phyloP scores from a whole-genome alignment of 2,113 vertebrate species.

The Silurus meridionalis region DNA sequence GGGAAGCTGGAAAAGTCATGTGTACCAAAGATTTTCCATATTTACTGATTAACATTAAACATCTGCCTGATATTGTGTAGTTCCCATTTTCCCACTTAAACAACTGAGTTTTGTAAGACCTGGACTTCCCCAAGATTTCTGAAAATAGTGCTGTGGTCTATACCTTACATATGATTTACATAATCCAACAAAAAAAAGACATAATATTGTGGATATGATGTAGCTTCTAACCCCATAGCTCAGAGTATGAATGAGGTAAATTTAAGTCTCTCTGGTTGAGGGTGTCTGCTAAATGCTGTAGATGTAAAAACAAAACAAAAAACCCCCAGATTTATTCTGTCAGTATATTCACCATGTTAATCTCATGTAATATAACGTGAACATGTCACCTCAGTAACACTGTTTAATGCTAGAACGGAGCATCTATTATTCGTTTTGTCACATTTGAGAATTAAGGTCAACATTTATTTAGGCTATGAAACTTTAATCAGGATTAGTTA shows the following conservation, averaged over 20 bases:
- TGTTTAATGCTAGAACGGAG: neutral
- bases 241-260: no score
- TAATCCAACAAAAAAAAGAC: neutral
- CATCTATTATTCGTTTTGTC: neutral
- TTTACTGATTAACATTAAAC: no score
- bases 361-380: neutral
- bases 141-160: neutral
- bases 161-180: neutral
- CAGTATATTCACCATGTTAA: neutral
- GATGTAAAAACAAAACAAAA: no score
- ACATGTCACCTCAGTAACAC: neutral
- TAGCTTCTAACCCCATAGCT: neutral
- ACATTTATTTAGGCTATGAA: neutral
- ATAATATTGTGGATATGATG: neutral
- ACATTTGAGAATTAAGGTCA: neutral
- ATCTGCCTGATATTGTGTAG: no score
- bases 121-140: no score
- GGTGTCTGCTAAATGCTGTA: no score
- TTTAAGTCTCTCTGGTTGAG: no score
- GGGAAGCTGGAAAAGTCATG: no score
- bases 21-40: no score
- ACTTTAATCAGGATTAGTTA: neutral
- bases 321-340: neutral
- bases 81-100: no score
- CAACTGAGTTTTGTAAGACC: no score